phyloP scores from a whole-genome alignment of 2,113 vertebrate genomes.

The Onychorhynchus coronatus region DNA sequence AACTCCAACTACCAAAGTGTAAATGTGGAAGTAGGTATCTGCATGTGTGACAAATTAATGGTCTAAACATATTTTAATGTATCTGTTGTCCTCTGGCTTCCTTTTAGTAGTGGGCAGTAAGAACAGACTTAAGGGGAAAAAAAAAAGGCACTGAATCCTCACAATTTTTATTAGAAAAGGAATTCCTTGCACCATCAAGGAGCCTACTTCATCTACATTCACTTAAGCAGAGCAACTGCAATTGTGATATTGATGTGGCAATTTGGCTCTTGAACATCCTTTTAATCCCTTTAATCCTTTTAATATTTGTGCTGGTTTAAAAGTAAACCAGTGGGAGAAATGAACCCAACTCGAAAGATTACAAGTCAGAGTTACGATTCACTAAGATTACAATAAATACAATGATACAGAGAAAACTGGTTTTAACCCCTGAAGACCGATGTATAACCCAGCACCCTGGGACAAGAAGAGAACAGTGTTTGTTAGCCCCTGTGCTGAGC shows the following conservation, averaged over 20 bases:
- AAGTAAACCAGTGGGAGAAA: too few relatives aligned
- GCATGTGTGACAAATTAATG: neutral
- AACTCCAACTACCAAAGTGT: constrained; percentile 76
- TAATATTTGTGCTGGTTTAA: neutral
- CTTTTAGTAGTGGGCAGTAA: neutral
- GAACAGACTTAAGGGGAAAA: neutral
- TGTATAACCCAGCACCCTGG: too few relatives aligned
- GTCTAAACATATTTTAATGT: neutral
- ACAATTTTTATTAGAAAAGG: neutral
- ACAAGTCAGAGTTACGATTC: too few relatives aligned
- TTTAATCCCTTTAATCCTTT: neutral
- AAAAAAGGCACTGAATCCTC: neutral
- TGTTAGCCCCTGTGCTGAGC: too few relatives aligned
- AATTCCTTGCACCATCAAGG: neutral
- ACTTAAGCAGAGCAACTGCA: neutral
- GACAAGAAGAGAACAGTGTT: too few relatives aligned
- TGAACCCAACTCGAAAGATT: too few relatives aligned
- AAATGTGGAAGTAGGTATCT: constrained; percentile 87
- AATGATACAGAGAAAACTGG: too few relatives aligned
- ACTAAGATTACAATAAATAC: too few relatives aligned
- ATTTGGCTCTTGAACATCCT: neutral
- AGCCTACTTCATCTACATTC: neutral
- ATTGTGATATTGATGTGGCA: neutral
- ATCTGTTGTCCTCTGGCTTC: neutral
- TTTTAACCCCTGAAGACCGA: too few relatives aligned